phyloP scores from a whole-genome alignment of 1,140 invertebrate species.

The Alviniconcha marisindica region DNA sequence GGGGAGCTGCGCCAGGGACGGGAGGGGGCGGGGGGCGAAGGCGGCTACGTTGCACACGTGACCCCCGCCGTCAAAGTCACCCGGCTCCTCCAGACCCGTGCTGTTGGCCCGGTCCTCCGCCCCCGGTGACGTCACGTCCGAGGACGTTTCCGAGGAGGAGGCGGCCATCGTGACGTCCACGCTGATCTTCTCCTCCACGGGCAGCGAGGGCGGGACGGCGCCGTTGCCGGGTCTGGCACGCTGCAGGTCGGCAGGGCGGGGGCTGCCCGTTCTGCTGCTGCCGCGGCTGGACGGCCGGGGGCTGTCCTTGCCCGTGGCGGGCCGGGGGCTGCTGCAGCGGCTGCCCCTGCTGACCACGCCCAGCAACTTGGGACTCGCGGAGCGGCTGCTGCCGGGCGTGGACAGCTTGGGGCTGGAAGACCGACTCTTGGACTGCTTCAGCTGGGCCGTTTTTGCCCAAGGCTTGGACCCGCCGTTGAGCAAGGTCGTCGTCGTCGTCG shows the following conservation, averaged over 20 bases:
- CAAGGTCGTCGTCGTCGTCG: too few species aligned
- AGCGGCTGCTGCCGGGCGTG: neutral
- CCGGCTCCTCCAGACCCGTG: conserved; percentile 8
- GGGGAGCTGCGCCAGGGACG: conserved; percentile 28
- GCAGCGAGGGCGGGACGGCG: neutral
- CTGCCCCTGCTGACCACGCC: neutral
- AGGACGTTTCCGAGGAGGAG: conserved; percentile 42
- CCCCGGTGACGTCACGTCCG: conserved; percentile 49
- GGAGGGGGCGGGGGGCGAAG: conserved; percentile 13
- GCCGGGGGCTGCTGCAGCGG: neutral
- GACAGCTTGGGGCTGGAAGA: conserved; percentile 17
- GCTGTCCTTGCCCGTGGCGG: neutral
- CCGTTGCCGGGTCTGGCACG: neutral
- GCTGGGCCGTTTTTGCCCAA: too few species aligned
- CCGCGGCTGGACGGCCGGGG: neutral
- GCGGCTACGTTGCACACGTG: conserved; percentile 32
- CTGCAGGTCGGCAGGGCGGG: neutral
- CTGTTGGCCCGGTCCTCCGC: conserved; percentile 45
- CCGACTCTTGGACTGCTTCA: neutral
- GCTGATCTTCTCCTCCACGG: conserved; percentile 41
- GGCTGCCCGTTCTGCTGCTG: neutral
- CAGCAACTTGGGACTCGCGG: conserved; percentile 14
- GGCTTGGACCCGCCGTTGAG: too few species aligned
- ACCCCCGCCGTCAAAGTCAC: neutral
- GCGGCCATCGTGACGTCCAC: conserved; percentile 39